These are phyloP conservation scores for Hormiphora californensis DNA, from an alignment of 37 sponge, comb jelly and placozoan genomes.

Conservation along the genomic window DNA sequence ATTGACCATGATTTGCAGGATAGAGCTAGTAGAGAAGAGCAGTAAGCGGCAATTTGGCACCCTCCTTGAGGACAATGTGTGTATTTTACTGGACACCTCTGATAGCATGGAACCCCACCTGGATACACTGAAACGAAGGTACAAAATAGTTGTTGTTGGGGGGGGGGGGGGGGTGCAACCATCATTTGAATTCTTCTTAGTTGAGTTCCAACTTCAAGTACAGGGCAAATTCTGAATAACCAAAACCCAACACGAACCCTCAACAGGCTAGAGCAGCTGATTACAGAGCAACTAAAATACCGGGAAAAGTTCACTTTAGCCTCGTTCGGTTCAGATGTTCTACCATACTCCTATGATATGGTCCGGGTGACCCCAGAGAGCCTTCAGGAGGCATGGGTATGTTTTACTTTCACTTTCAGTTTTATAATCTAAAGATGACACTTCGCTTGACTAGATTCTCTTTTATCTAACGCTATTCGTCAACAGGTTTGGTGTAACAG, in stretches of 20 bases:
- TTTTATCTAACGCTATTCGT: neutral
- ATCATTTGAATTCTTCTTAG: too few relatives aligned
- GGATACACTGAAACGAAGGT: too few relatives aligned
- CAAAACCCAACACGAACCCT: too few relatives aligned
- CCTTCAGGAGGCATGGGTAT: neutral
- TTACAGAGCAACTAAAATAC: slow-evolving; percentile 62
- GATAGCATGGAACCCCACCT: slow-evolving; percentile 69
- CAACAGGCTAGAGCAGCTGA: slow-evolving; percentile 35
- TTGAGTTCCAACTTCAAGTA: neutral
- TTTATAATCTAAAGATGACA: neutral
- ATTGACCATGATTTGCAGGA: slow-evolving; percentile 46
- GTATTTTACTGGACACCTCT: slow-evolving; percentile 69
- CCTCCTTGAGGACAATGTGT: slow-evolving; percentile 64
- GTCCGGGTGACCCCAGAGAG: slow-evolving; percentile 15
- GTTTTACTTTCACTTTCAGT: neutral
- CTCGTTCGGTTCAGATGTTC: neutral
- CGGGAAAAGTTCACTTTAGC: slow-evolving; percentile 58
- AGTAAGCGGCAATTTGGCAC: slow-evolving; percentile 89
- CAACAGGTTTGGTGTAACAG: slow-evolving; percentile 70
- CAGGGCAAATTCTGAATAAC: too few relatives aligned
- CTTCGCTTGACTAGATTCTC: neutral
- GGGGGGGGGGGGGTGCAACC: too few relatives aligned
- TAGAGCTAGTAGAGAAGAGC: slow-evolving; percentile 71
- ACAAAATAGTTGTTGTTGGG: too few relatives aligned
- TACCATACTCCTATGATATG: neutral